Evolutionary conservation across 2,113 vertebrate genomes (phyloP).

Genomic region (Forbesichthys papilliferus): DNA sequence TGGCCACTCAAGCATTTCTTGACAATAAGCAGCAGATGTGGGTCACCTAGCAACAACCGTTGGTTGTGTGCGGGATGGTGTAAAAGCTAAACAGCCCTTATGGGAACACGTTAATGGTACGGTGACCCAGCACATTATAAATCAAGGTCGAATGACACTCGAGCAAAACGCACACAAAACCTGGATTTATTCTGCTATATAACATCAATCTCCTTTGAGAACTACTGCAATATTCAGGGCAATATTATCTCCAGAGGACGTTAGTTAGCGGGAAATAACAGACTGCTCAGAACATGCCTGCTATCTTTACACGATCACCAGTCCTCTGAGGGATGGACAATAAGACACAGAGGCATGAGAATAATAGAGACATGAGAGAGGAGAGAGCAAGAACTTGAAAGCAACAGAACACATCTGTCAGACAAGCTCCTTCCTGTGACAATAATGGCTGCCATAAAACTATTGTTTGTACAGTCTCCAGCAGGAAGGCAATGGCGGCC

Average conservation of each 20-base stretch:
- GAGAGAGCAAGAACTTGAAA: not conserved
- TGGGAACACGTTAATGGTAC: not conserved
- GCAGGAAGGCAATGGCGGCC: not conserved
- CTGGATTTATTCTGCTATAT: not conserved
- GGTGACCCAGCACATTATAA: not conserved
- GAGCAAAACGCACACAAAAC: not conserved
- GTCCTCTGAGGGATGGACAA: not conserved
- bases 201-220: not conserved
- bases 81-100: not conserved
- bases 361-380: not conserved
- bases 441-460: conserved; percentile 22
- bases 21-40: not conserved
- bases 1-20: not conserved
- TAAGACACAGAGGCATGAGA: not conserved
- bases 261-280: not conserved
- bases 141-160: not conserved
- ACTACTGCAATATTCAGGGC: not conserved
- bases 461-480: not conserved
- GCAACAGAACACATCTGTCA: not conserved
- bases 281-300: not conserved
- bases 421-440: conserved; percentile 2
- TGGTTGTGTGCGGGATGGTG: not conserved
- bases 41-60: not conserved
- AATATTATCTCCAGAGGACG: not conserved
- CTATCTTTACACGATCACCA: not conserved